Conservation (phyloP, 1,140 invertebrate genomes). For the Drosophila nannoptera region DNA sequence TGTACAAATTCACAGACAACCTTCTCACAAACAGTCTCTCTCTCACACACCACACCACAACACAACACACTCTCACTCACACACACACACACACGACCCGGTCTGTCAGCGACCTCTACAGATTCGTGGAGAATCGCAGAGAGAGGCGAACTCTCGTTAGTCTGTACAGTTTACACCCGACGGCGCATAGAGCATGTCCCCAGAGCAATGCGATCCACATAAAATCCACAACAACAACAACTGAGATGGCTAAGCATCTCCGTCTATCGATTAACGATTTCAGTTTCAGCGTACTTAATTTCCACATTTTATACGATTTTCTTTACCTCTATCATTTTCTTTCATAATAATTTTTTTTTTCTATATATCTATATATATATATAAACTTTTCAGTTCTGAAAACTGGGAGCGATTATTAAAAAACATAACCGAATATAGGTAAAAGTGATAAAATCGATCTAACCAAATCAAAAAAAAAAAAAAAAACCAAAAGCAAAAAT, state of each 20-base stretch:
- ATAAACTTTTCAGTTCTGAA: conserved; percentile 79
- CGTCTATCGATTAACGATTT: conserved; percentile 43
- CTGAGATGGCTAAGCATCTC: not conserved
- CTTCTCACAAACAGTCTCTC: no score
- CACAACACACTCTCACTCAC: conserved; percentile 17
- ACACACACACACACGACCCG: not conserved
- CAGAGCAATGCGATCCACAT: conserved; percentile 5
- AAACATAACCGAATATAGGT: conserved; percentile 80
- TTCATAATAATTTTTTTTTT: conserved; percentile 67
- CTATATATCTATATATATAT: conserved; percentile 19
- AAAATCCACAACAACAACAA: conserved; percentile 22
- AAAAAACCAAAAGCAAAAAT: conserved; percentile 27
- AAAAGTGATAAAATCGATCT: conserved; percentile 68
- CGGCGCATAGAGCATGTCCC: no score
- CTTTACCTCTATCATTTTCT: conserved; percentile 60
- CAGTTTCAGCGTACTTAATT: conserved; percentile 57
- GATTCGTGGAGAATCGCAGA: conserved; percentile 11
- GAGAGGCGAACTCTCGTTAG: conserved; percentile 13
- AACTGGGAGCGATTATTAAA: conserved; percentile 80
- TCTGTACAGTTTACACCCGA: no score
- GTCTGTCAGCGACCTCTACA: not conserved
- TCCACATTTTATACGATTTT: conserved; percentile 36
- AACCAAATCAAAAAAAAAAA: conserved; percentile 39
- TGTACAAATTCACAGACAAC: conserved; percentile 9
- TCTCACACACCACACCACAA: conserved; percentile 10